Evolutionary conservation across 2,113 vertebrate genomes (phyloP).

Genomic region (Brachyhypopomus occidentalis): DNA sequence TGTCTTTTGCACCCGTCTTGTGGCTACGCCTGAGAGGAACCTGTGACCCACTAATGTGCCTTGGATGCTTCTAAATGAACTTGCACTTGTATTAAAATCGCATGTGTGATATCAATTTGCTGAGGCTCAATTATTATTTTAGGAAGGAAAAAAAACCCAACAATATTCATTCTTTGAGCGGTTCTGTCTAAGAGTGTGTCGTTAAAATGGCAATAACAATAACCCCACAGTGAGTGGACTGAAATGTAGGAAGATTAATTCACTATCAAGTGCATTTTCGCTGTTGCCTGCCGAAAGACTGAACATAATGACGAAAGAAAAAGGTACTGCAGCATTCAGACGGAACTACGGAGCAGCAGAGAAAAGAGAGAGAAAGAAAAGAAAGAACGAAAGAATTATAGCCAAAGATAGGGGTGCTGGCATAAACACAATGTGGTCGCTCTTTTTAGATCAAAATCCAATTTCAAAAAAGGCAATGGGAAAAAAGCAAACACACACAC

Average conservation of each 20-base stretch:
- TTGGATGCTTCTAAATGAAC: too few relatives aligned
- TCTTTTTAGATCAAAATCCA: slow-evolving; percentile 74
- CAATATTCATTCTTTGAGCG: background rate
- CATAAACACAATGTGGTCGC: slow-evolving; percentile 64
- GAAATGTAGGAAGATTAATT: background rate
- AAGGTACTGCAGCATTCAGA: too few relatives aligned
- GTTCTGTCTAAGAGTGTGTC: background rate
- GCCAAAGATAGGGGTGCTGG: slow-evolving; percentile 58
- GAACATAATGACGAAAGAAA: too few relatives aligned
- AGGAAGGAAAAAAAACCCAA: background rate
- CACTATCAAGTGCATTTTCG: background rate
- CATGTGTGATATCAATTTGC: background rate
- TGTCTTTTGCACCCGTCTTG: too few relatives aligned
- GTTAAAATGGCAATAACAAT: background rate
- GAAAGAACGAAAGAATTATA: slow-evolving; percentile 48
- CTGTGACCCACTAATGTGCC: too few relatives aligned
- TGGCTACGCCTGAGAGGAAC: too few relatives aligned
- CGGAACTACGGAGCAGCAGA: too few relatives aligned
- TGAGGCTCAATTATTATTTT: background rate
- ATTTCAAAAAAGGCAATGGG: slow-evolving; percentile 67
- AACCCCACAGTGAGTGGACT: background rate
- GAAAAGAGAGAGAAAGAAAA: slow-evolving; percentile 45
- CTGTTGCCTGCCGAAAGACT: too few relatives aligned
- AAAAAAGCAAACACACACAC: slow-evolving; percentile 43
- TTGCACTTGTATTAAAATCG: too few relatives aligned